These are phyloP conservation scores for Gymnodraco acuticeps DNA, from an alignment of 2,797 vertebrate genomes.

Conservation along the genomic window DNA sequence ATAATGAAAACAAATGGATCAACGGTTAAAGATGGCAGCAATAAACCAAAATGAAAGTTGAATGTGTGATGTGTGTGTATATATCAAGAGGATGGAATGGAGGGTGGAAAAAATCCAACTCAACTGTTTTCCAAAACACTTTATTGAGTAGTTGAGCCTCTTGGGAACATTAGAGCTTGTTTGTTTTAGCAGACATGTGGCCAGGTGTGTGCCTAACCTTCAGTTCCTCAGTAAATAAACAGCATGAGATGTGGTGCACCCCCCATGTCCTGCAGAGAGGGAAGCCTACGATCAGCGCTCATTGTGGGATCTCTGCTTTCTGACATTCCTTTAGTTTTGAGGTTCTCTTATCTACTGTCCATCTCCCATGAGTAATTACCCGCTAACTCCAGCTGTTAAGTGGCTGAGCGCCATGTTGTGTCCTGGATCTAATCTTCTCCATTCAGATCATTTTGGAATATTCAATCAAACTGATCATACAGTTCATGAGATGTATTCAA, in stretches of 20 bases:
- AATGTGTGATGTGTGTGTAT: conserved; percentile 6
- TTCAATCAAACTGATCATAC: conserved; percentile 10
- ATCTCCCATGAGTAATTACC: conserved; percentile 49
- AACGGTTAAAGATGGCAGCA: neutral
- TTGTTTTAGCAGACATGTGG: conserved; percentile 40
- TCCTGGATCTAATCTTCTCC: conserved; percentile 51
- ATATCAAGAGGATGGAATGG: conserved; percentile 8
- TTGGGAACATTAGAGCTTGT: conserved; percentile 37
- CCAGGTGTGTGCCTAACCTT: conserved; percentile 36
- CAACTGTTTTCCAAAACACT: conserved; percentile 44
- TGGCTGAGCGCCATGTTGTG: conserved; percentile 18
- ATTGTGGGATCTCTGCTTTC: conserved; percentile 40
- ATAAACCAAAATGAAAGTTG: conserved; percentile 10
- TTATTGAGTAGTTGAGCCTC: conserved; percentile 39
- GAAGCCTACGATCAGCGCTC: conserved; percentile 35
- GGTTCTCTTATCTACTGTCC: conserved; percentile 59
- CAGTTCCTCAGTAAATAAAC: conserved; percentile 1
- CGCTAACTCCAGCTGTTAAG: conserved; percentile 16
- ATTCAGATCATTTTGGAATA: conserved; percentile 39
- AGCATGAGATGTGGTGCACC: neutral
- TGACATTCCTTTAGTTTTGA: conserved; percentile 59
- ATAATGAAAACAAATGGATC: neutral
- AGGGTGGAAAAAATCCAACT: conserved; percentile 13
- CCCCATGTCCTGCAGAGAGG: no score
- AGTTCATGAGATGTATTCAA: no score